phyloP scores from a whole-genome alignment of 2,888 invertebrate genomes.

The Mythimna lalbum region DNA sequence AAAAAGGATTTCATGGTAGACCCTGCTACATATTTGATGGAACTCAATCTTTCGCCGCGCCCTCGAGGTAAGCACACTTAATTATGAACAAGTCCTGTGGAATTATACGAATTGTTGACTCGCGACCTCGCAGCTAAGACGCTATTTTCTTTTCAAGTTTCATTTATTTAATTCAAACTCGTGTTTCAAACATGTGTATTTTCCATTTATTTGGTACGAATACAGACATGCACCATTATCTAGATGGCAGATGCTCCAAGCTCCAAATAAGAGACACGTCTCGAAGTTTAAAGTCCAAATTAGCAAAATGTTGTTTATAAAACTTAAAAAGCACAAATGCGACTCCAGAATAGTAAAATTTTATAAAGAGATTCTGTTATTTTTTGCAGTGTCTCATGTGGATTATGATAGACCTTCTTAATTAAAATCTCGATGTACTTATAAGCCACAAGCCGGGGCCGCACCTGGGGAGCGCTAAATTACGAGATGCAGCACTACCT shows the following conservation, averaged over 20 bases:
- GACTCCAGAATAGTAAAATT: conserved; percentile 37
- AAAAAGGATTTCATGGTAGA: conserved; percentile 88
- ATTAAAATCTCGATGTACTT: conserved; percentile 85
- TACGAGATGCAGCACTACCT: conserved; percentile 68
- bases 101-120: conserved; percentile 79
- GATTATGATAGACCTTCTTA: conserved; percentile 82
- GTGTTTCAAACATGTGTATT: conserved; percentile 32
- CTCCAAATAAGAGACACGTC: conserved; percentile 6
- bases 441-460: conserved; percentile 79
- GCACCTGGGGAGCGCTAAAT: conserved; percentile 86
- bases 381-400: conserved; percentile 71
- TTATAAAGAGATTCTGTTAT: conserved; percentile 50
- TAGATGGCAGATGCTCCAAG: conserved; percentile 22
- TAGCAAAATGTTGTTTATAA: conserved; percentile 21
- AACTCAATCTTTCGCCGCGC: conserved; percentile 80
- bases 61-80: conserved; percentile 79
- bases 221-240: conserved; percentile 1
- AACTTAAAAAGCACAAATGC: conserved; percentile 31
- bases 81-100: conserved; percentile 80
- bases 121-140: conserved; percentile 64
- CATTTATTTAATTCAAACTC: conserved; percentile 59
- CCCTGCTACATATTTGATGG: conserved; percentile 86
- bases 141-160: conserved; percentile 65
- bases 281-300: conserved; percentile 10
- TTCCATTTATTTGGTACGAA: conserved; percentile 9